Conservation (phyloP, 2,113 vertebrate species). For the Cariama cristata region DNA sequence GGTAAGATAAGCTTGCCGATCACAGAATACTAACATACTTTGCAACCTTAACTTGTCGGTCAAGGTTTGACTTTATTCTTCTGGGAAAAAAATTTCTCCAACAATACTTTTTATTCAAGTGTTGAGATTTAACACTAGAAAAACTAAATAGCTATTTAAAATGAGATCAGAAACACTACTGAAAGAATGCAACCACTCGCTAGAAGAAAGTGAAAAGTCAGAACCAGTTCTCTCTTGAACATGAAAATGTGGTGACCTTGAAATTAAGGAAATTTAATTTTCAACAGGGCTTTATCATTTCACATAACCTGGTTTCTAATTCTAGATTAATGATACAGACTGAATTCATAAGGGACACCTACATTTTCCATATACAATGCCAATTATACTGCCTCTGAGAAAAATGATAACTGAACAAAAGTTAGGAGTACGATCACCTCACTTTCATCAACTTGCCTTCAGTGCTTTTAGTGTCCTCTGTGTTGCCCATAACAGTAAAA, state of each 20-base stretch:
- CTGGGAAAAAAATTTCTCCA: background rate
- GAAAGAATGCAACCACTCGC: background rate
- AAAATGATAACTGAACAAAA: background rate
- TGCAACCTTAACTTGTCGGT: background rate
- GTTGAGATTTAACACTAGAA: background rate
- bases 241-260: background rate
- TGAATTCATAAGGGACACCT: background rate
- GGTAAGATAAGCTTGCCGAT: background rate
- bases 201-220: background rate
- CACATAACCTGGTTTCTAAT: constrained; percentile 60
- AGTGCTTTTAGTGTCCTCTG: background rate
- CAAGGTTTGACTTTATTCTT: background rate
- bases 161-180: background rate
- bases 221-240: background rate
- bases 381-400: background rate
- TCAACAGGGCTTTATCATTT: background rate
- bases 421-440: background rate
- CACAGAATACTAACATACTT: background rate
- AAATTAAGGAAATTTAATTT: constrained; percentile 15
- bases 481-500: background rate
- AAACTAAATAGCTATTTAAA: background rate
- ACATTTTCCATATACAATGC: background rate
- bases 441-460: background rate
- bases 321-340: background rate
- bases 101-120: background rate